Evolutionary conservation across 2,888 invertebrate species (phyloP).

Genomic region (Melieria crassipennis): DNA sequence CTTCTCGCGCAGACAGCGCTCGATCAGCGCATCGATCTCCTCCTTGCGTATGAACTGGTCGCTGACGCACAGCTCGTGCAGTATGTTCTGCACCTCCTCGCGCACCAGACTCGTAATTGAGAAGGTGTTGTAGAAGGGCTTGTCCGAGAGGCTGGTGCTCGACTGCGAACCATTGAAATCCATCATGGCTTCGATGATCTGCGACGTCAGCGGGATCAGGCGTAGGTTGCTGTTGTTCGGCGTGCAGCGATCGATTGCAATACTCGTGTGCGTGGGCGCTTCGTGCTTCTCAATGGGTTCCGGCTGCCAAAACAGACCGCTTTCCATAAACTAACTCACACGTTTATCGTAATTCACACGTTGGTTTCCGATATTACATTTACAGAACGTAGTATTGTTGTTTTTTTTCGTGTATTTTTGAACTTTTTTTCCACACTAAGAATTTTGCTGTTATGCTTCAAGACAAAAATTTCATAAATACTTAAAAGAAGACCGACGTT

Average conservation of each 20-base stretch:
- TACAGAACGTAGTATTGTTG: background rate
- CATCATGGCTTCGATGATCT: constrained; percentile 42
- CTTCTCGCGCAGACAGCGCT: constrained; percentile 39
- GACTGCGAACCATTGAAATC: constrained; percentile 43
- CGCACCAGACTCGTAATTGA: constrained; percentile 41
- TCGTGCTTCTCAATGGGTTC: constrained; percentile 2
- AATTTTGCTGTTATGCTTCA: constrained; percentile 23
- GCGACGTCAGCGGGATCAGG: constrained; percentile 42
- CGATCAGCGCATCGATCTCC: constrained; percentile 41
- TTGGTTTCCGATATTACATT: constrained; percentile 5
- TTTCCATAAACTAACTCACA: constrained; percentile 30
- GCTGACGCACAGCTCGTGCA: constrained; percentile 36
- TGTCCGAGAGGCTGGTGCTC: constrained; percentile 37
- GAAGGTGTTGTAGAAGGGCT: constrained; percentile 30
- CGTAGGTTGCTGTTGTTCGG: constrained; percentile 35
- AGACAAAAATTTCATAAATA: constrained; percentile 23
- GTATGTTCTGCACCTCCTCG: constrained; percentile 40
- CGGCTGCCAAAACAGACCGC: constrained; percentile 6
- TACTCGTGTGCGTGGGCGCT: background rate
- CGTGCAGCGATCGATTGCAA: constrained; percentile 20
- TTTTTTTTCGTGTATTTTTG: constrained; percentile 21
- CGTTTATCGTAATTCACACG: background rate
- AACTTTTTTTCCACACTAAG: constrained; percentile 24
- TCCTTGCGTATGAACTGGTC: constrained; percentile 40
- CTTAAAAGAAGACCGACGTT: constrained; percentile 2